Conservation (phyloP, 2,888 invertebrate species). For the Diaprepes abbreviatus region DNA sequence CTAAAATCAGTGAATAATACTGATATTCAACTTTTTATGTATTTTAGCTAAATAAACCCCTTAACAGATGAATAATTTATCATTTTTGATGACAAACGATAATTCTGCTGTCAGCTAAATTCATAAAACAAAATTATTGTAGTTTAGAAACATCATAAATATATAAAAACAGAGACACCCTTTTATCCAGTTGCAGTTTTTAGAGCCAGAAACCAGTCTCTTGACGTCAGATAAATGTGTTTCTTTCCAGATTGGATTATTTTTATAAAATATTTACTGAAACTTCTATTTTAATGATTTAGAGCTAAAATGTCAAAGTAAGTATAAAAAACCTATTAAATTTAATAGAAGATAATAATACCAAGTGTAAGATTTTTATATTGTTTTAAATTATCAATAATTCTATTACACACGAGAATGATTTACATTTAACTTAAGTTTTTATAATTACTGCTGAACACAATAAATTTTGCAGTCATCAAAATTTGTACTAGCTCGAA, state of each 20-base stretch:
- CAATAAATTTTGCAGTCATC: too few species aligned
- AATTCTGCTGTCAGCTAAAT: constrained; percentile 38
- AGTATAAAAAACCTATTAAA: too few species aligned
- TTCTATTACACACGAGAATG: too few species aligned
- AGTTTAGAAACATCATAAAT: constrained; percentile 36
- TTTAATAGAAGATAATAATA: too few species aligned
- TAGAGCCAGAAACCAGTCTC: constrained; percentile 1
- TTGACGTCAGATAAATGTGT: constrained; percentile 30
- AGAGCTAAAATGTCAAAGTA: too few species aligned
- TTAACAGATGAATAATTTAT: constrained; percentile 32
- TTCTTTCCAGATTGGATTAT: constrained; percentile 20
- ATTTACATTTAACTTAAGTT: too few species aligned
- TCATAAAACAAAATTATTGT: constrained; percentile 25
- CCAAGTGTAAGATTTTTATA: too few species aligned
- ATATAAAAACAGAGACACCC: constrained; percentile 33
- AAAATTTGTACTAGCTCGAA: too few species aligned
- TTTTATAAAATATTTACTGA: constrained; percentile 4
- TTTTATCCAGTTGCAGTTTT: constrained; percentile 32
- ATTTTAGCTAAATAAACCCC: constrained; percentile 1
- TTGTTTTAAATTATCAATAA: too few species aligned
- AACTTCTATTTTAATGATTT: neutral
- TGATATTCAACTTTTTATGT: too few species aligned
- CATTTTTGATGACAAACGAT: constrained; percentile 24
- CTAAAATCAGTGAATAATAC: too few species aligned
- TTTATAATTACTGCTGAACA: too few species aligned